Evolutionary conservation across 2,888 invertebrate genomes (phyloP).

Genomic region (Sylvicola cinctus): DNA sequence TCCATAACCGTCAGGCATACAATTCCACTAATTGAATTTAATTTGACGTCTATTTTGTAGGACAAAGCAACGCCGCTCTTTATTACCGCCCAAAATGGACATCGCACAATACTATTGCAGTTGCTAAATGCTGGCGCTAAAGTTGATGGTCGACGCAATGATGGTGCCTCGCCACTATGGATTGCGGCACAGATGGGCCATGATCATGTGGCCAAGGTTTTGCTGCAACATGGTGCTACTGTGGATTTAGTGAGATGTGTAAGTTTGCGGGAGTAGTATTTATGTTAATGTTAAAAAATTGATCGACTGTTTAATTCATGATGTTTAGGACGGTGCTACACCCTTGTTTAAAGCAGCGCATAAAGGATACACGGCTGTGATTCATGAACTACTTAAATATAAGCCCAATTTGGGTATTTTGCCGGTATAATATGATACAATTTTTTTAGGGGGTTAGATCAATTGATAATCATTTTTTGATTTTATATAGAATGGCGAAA

Average conservation of each 20-base stretch:
- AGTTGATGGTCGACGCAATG: conserved; percentile 52
- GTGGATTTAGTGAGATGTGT: conserved; percentile 68
- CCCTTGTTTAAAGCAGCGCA: conserved; percentile 88
- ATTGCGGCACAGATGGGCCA: conserved; percentile 93
- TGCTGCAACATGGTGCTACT: conserved; percentile 57
- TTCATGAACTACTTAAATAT: conserved; percentile 61
- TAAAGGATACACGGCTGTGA: conserved; percentile 78
- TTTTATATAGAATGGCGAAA: conserved; percentile 63
- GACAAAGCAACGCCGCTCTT: conserved; percentile 83
- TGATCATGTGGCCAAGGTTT: conserved; percentile 51
- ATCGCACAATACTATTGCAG: conserved; percentile 53
- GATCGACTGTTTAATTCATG: too few relatives aligned
- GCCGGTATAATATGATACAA: conserved; percentile 38
- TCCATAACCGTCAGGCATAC: not conserved
- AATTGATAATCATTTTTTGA: not conserved
- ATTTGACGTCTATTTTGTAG: conserved; percentile 27
- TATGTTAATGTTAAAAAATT: too few relatives aligned
- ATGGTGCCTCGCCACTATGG: conserved; percentile 81
- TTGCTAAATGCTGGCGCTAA: conserved; percentile 53
- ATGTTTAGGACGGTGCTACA: conserved; percentile 70
- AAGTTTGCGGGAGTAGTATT: too few relatives aligned
- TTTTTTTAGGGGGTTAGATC: too few relatives aligned
- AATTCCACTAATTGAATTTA: not conserved
- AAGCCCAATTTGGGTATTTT: conserved; percentile 63
- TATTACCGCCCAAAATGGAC: conserved; percentile 87